Conservation (phyloP, 2,888 invertebrate genomes). For the Epinotia ramella region DNA sequence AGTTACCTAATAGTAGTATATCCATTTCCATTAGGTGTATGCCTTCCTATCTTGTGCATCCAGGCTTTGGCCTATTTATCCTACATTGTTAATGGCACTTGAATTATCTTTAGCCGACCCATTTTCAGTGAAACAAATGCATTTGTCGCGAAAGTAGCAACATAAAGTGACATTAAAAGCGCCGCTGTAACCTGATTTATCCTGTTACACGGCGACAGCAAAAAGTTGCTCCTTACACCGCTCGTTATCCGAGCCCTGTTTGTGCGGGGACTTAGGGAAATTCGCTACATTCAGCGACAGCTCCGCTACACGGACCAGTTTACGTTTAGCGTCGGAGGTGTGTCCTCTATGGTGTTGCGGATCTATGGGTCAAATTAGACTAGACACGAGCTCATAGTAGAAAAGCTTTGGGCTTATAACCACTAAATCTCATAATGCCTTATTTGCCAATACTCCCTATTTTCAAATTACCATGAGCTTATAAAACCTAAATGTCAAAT, state of each 20-base stretch:
- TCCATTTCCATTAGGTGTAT: no score
- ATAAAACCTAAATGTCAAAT: no score
- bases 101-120: neutral
- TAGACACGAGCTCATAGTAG: conserved; percentile 3
- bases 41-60: neutral
- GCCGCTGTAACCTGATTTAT: conserved; percentile 35
- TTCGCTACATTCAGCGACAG: neutral
- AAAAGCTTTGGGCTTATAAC: no score
- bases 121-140: conserved; percentile 14
- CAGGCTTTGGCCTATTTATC: neutral
- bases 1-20: no score
- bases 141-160: conserved; percentile 11
- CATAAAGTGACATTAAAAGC: conserved; percentile 38
- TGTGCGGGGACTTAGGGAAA: conserved; percentile 3
- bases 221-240: conserved; percentile 33
- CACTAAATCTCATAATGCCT: no score
- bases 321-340: neutral
- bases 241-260: conserved; percentile 38
- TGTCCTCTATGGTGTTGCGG: no score
- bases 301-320: neutral
- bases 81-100: conserved; percentile 3
- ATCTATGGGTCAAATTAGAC: conserved; percentile 1
- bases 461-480: no score
- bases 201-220: conserved; percentile 23
- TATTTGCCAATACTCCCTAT: no score